phyloP scores from a whole-genome alignment of 2,113 vertebrate species.

The Baryphthengus martii region DNA sequence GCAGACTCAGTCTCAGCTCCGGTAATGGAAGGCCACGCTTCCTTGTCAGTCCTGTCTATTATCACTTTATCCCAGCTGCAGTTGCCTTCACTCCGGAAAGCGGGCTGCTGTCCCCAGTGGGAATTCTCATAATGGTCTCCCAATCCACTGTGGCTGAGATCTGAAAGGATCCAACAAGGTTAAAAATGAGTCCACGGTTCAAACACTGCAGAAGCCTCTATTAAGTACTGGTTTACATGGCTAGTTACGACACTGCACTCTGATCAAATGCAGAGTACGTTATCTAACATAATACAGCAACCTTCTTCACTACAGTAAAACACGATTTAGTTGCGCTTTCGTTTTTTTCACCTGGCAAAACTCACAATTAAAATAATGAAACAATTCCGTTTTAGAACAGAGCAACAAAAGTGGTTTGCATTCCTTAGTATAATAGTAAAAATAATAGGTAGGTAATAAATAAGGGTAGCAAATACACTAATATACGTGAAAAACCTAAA shows the following conservation, averaged over 20 bases:
- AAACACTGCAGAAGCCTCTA: background rate
- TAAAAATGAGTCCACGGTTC: constrained; percentile 34
- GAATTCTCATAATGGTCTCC: constrained; percentile 91
- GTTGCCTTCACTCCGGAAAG: constrained; percentile 82
- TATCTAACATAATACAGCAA: background rate
- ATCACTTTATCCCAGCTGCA: constrained; percentile 91
- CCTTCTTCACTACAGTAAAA: background rate
- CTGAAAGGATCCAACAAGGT: constrained; percentile 75
- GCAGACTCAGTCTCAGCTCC: constrained; percentile 83
- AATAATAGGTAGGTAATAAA: background rate
- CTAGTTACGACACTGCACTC: background rate
- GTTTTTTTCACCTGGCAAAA: background rate
- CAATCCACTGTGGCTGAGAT: constrained; percentile 83
- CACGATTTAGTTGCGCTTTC: background rate
- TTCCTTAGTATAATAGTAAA: background rate
- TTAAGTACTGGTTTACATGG: background rate
- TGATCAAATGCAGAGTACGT: background rate
- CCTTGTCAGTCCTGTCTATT: constrained; percentile 84
- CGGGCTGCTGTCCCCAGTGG: constrained; percentile 86
- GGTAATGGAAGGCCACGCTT: constrained; percentile 89
- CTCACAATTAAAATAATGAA: background rate
- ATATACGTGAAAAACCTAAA: background rate
- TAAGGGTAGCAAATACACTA: background rate
- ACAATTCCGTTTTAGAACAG: background rate
- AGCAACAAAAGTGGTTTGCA: background rate